These are phyloP conservation scores for Ascaphus truei DNA, from an alignment of 2,113 vertebrate genomes.

Conservation along the genomic window DNA sequence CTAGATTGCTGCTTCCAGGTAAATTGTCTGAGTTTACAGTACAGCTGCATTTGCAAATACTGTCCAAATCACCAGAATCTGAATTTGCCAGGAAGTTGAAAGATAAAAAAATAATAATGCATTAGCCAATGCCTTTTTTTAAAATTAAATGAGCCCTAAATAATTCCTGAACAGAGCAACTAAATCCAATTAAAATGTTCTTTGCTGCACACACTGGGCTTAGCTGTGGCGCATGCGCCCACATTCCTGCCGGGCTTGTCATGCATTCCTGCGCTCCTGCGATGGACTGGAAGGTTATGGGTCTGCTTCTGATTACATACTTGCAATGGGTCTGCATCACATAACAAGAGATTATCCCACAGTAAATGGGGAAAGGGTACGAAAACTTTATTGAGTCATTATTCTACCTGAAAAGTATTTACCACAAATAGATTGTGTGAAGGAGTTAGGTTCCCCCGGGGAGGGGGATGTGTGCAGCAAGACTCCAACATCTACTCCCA, in stretches of 20 bases:
- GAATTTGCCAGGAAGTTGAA: no score
- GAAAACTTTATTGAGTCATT: constrained; percentile 44
- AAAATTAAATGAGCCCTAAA: constrained; percentile 44
- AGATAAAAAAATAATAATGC: no score
- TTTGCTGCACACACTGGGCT: constrained; percentile 54
- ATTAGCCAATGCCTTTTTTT: no score
- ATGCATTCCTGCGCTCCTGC: constrained; percentile 62
- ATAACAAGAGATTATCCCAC: constrained; percentile 58
- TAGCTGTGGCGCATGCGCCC: constrained; percentile 52
- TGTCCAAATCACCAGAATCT: no score
- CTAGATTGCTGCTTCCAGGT: no score
- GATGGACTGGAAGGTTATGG: constrained; percentile 47
- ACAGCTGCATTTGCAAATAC: no score
- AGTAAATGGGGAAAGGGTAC: constrained; percentile 50
- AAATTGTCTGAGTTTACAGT: no score
- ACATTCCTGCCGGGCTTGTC: constrained; percentile 61
- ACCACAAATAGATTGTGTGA: constrained; percentile 43
- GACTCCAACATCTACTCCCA: neutral
- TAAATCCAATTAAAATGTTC: constrained; percentile 62
- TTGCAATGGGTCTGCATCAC: constrained; percentile 61
- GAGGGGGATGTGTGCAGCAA: neutral
- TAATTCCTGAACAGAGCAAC: constrained; percentile 48
- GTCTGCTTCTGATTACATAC: constrained; percentile 73
- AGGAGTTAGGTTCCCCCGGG: constrained; percentile 32
- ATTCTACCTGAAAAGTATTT: constrained; percentile 47